Evolutionary conservation across 92 coral and sea anemone species (phyloP).

Genomic region (Scolanthus callimorphus): DNA sequence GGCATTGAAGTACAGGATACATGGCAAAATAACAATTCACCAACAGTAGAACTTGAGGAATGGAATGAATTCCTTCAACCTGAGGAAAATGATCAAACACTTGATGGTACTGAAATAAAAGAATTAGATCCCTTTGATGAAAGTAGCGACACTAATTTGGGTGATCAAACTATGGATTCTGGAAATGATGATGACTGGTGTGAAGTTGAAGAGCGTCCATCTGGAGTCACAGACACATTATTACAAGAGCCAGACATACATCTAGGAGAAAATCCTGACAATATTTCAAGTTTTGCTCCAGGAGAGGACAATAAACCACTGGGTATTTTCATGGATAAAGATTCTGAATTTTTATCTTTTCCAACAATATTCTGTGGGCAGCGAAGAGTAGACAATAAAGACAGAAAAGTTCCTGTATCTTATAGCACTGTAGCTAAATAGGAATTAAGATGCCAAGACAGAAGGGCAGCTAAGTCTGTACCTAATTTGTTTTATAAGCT

Average conservation of each 20-base stretch:
- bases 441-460: conserved; percentile 56
- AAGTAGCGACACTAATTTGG: neutral
- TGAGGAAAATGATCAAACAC: neutral
- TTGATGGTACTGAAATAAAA: neutral
- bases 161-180: no score
- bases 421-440: conserved; percentile 56
- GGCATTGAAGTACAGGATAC: conserved; percentile 46
- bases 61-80: conserved; percentile 17
- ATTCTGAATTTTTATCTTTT: conserved; percentile 64
- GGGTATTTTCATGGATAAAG: conserved; percentile 51
- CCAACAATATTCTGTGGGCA: conserved; percentile 69
- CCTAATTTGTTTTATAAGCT: conserved; percentile 69
- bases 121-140: neutral
- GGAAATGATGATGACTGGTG: conserved; percentile 36
- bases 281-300: conserved; percentile 67
- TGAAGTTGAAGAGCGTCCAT: conserved; percentile 54
- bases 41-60: conserved; percentile 10
- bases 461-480: conserved; percentile 60
- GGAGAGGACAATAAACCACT: conserved; percentile 72
- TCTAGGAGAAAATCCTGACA: conserved; percentile 34
- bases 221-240: conserved; percentile 49
- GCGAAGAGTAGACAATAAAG: conserved; percentile 35
- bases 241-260: conserved; percentile 42
- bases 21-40: conserved; percentile 9
- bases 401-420: conserved; percentile 27